These are phyloP conservation scores for Anoplopoma fimbria DNA, from an alignment of 2,113 vertebrate genomes.

Conservation along the genomic window DNA sequence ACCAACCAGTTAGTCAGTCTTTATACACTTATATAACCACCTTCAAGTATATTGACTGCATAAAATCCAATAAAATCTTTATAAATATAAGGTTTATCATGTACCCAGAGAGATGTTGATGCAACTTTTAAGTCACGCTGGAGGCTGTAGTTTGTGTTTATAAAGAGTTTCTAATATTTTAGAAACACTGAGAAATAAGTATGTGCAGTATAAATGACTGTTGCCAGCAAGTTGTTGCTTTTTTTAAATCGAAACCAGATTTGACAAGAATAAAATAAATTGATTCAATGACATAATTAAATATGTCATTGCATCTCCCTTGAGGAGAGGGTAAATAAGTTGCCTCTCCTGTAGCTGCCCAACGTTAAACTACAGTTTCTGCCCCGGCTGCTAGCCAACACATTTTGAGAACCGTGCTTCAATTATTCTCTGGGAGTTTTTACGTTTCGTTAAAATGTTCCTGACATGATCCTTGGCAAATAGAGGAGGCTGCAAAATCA, in stretches of 20 bases:
- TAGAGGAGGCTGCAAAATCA: too few relatives aligned
- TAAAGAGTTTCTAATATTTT: not conserved
- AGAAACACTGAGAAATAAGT: not conserved
- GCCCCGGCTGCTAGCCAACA: not conserved
- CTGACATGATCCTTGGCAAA: too few relatives aligned
- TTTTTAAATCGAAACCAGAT: not conserved
- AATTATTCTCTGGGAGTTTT: not conserved
- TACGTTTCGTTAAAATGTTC: too few relatives aligned
- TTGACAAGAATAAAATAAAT: not conserved
- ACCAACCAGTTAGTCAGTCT: not conserved
- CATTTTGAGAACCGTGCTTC: not conserved
- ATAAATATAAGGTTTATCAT: not conserved
- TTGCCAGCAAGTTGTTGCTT: not conserved
- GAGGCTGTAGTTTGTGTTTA: not conserved
- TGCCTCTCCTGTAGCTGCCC: constrained; percentile 5
- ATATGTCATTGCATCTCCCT: too few relatives aligned
- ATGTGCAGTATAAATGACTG: not conserved
- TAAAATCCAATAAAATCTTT: not conserved
- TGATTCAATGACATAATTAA: not conserved
- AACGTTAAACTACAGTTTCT: not conserved
- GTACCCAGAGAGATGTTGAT: not conserved
- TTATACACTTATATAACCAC: not conserved
- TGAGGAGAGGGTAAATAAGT: constrained; percentile 20
- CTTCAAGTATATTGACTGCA: not conserved
- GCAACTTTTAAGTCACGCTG: not conserved